Evolutionary conservation across 2,888 invertebrate genomes (phyloP), one percentile per base, ranked within the genome.

Genomic region (Phanerotoma sp.): DNA sequence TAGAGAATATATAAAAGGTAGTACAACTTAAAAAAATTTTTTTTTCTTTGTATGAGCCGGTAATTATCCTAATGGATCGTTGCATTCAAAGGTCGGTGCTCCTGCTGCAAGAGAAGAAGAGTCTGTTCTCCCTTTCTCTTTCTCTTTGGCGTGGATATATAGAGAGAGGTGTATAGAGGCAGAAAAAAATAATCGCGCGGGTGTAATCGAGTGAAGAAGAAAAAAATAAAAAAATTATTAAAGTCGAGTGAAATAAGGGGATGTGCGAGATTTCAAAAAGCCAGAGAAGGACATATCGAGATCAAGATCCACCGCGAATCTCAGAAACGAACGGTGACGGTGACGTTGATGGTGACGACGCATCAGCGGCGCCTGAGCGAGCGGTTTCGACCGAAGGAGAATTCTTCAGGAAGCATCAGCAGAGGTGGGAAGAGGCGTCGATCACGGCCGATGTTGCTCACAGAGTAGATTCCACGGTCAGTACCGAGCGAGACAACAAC

Each of bases 241-340:
- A 16, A 18, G 15, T 9, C 16, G 10, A 20, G 21, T n/a, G 20
- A 30, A 46, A 18, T 20, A 30, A 11, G 28, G n/a, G 32, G 15
- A 47, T 48, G 66, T 71, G 73, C 57, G 73, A 74, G 48, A 69
- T 72, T 25, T 64, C 68, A 1, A 72, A 72, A 54, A 65, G 62
- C 10, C 71, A 72, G 42, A 65, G 74, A 10, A 64, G 73, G 56
- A 57, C 65, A 35, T 71, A 71, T 47, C 73, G 73, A 18, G 74
- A 75, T 45, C 73, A 71, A 59, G 74, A 75, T 47, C 73, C 75
- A 6, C 73, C 73, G 15, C 70, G 73, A 64, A 75, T 74, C 54
- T 56, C 69, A 32, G 60, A 58, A 28, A 62, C 63, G 35, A 57
- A 63, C 7, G 66, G n/a, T 25, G 33, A n/a, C 40, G 44, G 33